phyloP scores from a whole-genome alignment of 2,797 vertebrate genomes.

The Leptatherina wallacei region DNA sequence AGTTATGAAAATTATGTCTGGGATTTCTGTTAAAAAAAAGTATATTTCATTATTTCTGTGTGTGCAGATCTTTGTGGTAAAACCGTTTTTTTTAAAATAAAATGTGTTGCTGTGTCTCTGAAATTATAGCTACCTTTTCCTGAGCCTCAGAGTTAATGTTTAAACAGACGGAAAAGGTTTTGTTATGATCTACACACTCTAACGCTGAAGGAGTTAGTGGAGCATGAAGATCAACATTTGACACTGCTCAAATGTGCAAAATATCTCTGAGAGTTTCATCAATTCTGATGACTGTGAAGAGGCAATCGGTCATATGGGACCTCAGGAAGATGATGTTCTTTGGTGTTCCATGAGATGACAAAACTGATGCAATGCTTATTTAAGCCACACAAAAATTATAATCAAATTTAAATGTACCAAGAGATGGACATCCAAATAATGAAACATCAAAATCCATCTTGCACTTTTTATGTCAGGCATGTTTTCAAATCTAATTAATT shows the following conservation, averaged over 20 bases:
- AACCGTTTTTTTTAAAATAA: background rate
- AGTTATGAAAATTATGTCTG: background rate
- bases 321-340: constrained; percentile 41
- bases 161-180: constrained; percentile 6
- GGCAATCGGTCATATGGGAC: constrained; percentile 36
- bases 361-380: background rate
- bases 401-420: constrained; percentile 10
- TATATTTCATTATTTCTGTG: background rate
- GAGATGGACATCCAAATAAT: background rate
- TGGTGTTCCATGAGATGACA: constrained; percentile 22
- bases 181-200: constrained; percentile 22
- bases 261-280: background rate
- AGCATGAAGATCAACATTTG: constrained; percentile 36
- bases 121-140: background rate
- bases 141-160: constrained; percentile 5
- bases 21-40: constrained; percentile 7
- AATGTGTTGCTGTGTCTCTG: background rate
- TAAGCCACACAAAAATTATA: constrained; percentile 7
- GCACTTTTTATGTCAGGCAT: background rate
- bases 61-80: background rate
- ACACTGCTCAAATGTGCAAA: background rate
- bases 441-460: background rate
- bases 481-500: background rate
- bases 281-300: background rate
- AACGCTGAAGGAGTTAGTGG: constrained; percentile 16